phyloP scores from a whole-genome alignment of 2,888 invertebrate genomes.

The Eristalis intricaria region DNA sequence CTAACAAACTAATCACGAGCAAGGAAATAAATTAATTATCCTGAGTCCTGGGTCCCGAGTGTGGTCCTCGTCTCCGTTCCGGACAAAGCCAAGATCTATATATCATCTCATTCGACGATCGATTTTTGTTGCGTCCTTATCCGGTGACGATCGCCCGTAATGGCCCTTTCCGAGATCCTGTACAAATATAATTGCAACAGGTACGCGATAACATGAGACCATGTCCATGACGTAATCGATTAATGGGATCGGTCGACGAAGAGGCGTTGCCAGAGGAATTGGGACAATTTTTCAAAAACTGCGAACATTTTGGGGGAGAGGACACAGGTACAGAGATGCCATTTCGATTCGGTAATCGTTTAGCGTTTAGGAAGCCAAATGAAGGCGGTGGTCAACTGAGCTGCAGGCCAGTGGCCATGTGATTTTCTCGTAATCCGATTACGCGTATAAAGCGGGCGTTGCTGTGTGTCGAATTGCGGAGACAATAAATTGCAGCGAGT shows the following conservation, averaged over 20 bases:
- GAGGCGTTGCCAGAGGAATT: neutral
- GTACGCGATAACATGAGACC: neutral
- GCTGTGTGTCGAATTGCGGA: conserved; percentile 5
- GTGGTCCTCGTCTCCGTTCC: neutral
- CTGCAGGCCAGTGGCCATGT: neutral
- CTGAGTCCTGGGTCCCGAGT: neutral
- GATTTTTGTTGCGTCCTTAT: neutral
- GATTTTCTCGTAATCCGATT: neutral
- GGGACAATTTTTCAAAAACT: neutral
- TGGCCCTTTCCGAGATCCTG: neutral
- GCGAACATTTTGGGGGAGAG: neutral
- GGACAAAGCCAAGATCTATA: neutral
- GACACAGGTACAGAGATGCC: neutral
- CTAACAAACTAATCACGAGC: neutral
- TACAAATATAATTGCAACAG: neutral
- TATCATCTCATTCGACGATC: neutral
- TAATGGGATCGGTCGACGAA: neutral
- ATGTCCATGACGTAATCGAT: neutral
- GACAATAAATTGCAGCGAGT: neutral
- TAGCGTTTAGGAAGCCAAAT: neutral
- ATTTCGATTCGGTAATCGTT: neutral
- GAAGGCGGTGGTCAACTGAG: neutral
- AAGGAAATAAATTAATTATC: conserved; percentile 1
- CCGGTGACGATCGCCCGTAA: neutral
- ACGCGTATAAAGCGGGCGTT: neutral